A percentile compares a stretch with the other conserved stretches of the same genome.
phyloP scores from a whole-genome alignment of 1,140 invertebrate genomes.

The Anadara kagoshimensis region DNA sequence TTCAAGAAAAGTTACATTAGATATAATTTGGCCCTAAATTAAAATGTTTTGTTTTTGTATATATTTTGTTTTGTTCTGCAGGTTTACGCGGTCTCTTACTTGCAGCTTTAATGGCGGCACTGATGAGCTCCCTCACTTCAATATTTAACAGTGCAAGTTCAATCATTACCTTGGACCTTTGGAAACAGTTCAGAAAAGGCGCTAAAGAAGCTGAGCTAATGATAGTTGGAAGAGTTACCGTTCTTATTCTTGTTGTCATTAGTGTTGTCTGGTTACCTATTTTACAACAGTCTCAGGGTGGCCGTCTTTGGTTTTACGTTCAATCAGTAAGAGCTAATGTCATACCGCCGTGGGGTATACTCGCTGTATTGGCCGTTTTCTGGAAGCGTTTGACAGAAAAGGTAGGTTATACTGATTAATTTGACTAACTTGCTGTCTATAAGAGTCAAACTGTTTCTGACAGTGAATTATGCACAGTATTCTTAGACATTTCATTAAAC shows the following conservation, averaged over 20 bases:
- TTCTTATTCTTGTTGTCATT: constrained; percentile 74
- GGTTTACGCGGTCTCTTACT: constrained; percentile 75
- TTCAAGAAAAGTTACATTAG: too few species aligned
- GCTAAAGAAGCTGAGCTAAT: constrained; percentile 75
- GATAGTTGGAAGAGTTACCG: constrained; percentile 73
- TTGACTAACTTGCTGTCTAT: not conserved
- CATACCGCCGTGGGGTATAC: constrained; percentile 76
- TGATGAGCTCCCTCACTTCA: constrained; percentile 77
- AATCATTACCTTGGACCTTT: constrained; percentile 78
- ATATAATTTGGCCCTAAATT: not conserved
- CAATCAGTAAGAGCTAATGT: constrained; percentile 76
- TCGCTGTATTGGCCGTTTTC: constrained; percentile 76
- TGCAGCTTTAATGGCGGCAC: constrained; percentile 76
- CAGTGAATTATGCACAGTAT: too few species aligned
- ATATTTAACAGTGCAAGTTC: constrained; percentile 78
- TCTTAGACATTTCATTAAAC: too few species aligned
- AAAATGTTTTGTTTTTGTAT: not conserved
- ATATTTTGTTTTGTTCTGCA: constrained; percentile 7
- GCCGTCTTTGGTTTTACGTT: constrained; percentile 76
- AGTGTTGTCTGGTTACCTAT: constrained; percentile 78
- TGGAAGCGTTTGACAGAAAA: constrained; percentile 75
- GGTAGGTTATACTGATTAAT: too few species aligned
- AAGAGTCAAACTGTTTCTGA: too few species aligned
- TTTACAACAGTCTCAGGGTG: constrained; percentile 74
- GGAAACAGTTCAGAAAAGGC: constrained; percentile 71